Conservation (phyloP, 1,140 invertebrate genomes). For the Subanguina moxae region DNA sequence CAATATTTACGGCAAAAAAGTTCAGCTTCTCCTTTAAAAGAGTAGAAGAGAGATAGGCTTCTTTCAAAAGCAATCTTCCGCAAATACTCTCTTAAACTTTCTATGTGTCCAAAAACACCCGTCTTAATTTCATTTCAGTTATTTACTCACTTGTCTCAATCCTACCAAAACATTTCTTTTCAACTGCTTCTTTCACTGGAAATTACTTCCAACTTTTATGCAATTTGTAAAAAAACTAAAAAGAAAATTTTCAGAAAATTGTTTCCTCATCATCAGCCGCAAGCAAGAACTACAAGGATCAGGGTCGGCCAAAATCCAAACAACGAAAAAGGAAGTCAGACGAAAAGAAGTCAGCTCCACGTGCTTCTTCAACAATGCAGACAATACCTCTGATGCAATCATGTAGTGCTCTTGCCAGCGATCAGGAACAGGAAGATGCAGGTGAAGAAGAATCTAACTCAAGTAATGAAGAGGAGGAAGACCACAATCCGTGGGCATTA, state of each 20-base stretch:
- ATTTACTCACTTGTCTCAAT: not conserved
- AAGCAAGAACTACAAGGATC: too few relatives aligned
- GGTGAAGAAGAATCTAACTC: not conserved
- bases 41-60: not conserved
- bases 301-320: too few relatives aligned
- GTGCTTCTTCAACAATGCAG: not conserved
- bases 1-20: not conserved
- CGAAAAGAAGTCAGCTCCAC: not conserved
- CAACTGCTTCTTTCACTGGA: not conserved
- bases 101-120: not conserved
- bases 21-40: not conserved
- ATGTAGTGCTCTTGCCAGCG: not conserved
- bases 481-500: conserved; percentile 28
- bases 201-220: not conserved
- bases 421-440: not conserved
- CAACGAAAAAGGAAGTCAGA: not conserved
- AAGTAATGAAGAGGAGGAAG: not conserved
- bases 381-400: not conserved
- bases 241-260: not conserved
- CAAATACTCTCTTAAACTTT: not conserved
- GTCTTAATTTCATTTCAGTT: conserved; percentile 2
- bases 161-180: not conserved
- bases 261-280: not conserved
- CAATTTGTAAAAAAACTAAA: not conserved
- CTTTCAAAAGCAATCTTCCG: not conserved